A percentile compares a stretch with the other conserved stretches of the same genome.
phyloP scores from a whole-genome alignment of 2,113 vertebrate species.

The Pituophis catenifer region DNA sequence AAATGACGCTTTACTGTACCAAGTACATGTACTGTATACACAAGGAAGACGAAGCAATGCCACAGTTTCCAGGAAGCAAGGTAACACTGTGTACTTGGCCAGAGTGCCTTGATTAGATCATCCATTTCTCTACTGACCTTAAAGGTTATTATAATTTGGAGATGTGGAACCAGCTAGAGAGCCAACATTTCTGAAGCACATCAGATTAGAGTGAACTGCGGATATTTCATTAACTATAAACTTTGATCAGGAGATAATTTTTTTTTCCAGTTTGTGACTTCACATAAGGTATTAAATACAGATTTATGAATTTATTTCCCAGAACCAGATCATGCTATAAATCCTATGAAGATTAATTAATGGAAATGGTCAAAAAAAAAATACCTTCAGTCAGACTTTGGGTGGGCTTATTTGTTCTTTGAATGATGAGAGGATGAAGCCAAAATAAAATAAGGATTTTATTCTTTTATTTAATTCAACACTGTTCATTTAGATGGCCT shows the following conservation, averaged over 20 bases:
- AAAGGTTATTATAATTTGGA: not conserved
- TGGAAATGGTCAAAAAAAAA: not conserved
- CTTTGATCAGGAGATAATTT: not conserved
- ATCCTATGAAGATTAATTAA: not conserved
- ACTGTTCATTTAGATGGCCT: not conserved
- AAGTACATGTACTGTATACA: not conserved
- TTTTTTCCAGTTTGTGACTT: not conserved
- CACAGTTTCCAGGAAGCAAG: conserved; percentile 44
- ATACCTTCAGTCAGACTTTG: not conserved
- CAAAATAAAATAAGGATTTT: not conserved
- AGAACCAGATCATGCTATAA: not conserved
- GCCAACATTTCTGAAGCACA: not conserved
- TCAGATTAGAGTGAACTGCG: not conserved
- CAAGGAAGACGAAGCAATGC: conserved; percentile 37
- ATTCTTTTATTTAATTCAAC: not conserved
- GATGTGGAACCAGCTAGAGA: not conserved
- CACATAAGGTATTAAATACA: not conserved
- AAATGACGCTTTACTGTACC: conserved; percentile 35
- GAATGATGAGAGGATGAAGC: not conserved
- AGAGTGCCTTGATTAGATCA: conserved; percentile 16
- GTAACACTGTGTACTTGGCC: conserved; percentile 43
- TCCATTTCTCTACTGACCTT: conserved; percentile 2
- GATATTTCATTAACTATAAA: not conserved
- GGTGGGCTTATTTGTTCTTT: not conserved
- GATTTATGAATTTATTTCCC: not conserved